Evolutionary conservation across 1,140 invertebrate genomes (phyloP), one percentile per base, ranked within the genome.

Genomic region (Stegodyphus mimosarum): DNA sequence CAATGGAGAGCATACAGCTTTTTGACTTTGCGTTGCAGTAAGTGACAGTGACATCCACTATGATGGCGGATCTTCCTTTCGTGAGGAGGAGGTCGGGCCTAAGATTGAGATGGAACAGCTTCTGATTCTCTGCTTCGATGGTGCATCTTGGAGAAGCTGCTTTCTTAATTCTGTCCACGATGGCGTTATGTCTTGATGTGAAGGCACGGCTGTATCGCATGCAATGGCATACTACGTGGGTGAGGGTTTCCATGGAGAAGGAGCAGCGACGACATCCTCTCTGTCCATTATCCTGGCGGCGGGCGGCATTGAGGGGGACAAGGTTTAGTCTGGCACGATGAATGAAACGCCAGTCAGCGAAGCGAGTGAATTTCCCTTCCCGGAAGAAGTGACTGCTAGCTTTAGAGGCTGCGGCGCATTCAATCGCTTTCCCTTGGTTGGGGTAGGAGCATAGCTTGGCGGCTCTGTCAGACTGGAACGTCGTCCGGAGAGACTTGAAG

Each of bases 321-420:
- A 66, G 64, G 64, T 17, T 17, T 7, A 66, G 64, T 6, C 64
- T 7, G 18, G 90, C 89, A 0, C 90, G 83, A 74, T 90, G 90
- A 5, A 91, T 85, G 83, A 91, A 91, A 11, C 64, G 17, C 64
- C 64, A 66, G 64, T 66, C 64, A 17, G 64, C 64, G n/a, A 66
- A 66, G 6, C 64, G 7, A 6, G 64, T 66, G 64, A 10, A 66
- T 66, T 66, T n/a, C n/a, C 64, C 64, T 6, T 7, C n/a, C 7
- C 17, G 17, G n/a, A 66, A 17, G 64, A 66, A 66, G 17, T 66
- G 64, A 6, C 64, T n/a, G 6, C 7, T 11, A 17, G 64, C 64
- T 17, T 17, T 66, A 7, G 64, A 7, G 7, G 6, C 6, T 66
- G 64, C 7, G 64, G 6, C 7, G 17, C 64, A 7, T 17, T 7